Conservation (phyloP, 2,888 invertebrate species). For the Aproaerema taeniolella region DNA sequence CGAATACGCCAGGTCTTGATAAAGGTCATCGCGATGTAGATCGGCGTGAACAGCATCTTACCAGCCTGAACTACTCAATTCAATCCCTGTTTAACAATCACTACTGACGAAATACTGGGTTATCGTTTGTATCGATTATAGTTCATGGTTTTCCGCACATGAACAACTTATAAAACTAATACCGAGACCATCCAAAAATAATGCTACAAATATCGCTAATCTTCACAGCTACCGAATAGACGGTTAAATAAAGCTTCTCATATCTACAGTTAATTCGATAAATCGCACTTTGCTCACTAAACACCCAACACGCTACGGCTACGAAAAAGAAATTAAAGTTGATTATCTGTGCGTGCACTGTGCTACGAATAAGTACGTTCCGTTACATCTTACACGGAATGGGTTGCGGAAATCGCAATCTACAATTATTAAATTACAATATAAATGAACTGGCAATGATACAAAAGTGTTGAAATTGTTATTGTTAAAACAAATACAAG, state of each 20-base stretch:
- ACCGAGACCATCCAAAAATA: background rate
- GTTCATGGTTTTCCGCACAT: conserved; percentile 33
- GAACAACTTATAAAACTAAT: background rate
- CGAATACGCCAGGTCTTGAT: conserved; percentile 88
- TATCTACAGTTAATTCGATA: no score
- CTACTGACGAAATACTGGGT: conserved; percentile 36
- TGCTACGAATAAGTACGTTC: background rate
- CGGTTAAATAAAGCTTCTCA: background rate
- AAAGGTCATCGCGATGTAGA: conserved; percentile 90
- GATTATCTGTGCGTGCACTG: no score
- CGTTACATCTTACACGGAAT: background rate
- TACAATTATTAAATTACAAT: no score
- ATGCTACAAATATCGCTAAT: background rate
- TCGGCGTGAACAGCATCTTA: conserved; percentile 86
- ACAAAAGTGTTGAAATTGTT: no score
- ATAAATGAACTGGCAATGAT: no score
- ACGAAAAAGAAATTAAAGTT: no score
- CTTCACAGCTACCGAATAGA: background rate
- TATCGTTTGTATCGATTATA: conserved; percentile 73
- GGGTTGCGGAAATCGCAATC: no score
- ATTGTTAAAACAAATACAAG: no score
- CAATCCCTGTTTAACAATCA: conserved; percentile 2
- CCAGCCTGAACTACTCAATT: conserved; percentile 21
- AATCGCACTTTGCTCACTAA: background rate
- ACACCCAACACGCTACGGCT: background rate